Base-by-base conservation (phyloP, 2,888 invertebrate species). In the Hyposoter didymator region DNA sequence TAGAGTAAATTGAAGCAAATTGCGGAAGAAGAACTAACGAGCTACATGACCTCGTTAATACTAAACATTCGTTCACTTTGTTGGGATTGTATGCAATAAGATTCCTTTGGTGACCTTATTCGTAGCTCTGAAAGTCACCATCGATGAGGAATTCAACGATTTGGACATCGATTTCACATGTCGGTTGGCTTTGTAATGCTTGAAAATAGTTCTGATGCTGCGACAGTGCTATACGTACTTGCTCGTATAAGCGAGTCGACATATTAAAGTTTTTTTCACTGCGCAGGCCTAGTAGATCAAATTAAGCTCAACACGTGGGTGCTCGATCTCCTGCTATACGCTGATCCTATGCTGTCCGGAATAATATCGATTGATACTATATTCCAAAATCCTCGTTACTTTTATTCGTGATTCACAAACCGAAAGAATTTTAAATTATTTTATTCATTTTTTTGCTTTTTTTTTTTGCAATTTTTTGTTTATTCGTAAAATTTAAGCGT, bases 41-140 rank as follows among this genome's bases (percentile, higher is more conserved):
- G 67, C 52, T 72, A 17, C 32, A 52, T 52, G 75, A 75, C 81
- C 49, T 59, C 81, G 69, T 82, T 82, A 22, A 49, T 76, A 22
- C 35, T 49, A 67, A 49, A 14, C 39, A 66, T 14, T 82, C 69
- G 59, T 62, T 74, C 49, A 45, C 10, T 52, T 28, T 39, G 73
- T 83, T 55, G 78, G 12, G 52, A 14, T 47, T 78, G n/a, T 35
- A 22, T 70, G 66, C 22, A 55, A 64, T 52, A 59, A 7, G 55
- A 67, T 66, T 76, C 49, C 49, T 70, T 70, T 32, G 14, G 19
- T 70, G 52, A 47, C 67, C 43, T 28, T 59, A 14, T 59, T 59
- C 32, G 32, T 39, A 8, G 19, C 49, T 12, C 19, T 49, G 35
- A n/a, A 19, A 67, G 17, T 32, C 52, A 22, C 47, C 52, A 49